Percentiles rank a stretch among this genome's conserved stretches.
phyloP scores from a whole-genome alignment of 1,140 invertebrate genomes.

The Drosophila arawakana region DNA sequence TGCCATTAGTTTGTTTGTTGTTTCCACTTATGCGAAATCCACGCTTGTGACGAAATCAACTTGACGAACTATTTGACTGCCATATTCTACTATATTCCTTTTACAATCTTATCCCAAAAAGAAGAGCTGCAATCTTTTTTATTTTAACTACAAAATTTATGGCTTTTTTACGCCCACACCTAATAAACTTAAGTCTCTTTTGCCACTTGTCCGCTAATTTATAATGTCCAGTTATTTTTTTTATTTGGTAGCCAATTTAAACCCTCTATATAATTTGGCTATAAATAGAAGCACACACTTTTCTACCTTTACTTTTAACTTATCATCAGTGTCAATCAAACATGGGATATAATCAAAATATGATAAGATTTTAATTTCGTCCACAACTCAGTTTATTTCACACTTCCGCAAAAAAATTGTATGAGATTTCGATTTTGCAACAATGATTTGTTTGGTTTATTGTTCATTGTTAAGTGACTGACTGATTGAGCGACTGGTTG shows the following conservation, averaged over 20 bases:
- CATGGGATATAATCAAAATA: conserved; percentile 20
- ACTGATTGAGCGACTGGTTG: conserved; percentile 25
- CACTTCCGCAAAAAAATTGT: conserved; percentile 27
- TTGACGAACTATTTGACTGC: no score
- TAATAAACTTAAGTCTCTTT: neutral
- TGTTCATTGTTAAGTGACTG: conserved; percentile 53
- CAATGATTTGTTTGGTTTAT: conserved; percentile 45
- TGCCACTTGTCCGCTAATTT: conserved; percentile 1
- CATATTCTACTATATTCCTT: no score
- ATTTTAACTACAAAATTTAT: no score
- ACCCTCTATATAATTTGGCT: neutral
- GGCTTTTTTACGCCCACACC: neutral
- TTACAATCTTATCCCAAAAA: no score
- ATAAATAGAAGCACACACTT: conserved; percentile 24
- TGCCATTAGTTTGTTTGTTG: conserved; percentile 6
- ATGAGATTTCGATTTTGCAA: conserved; percentile 29
- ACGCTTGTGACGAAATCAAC: conserved; percentile 5
- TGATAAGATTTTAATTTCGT: conserved; percentile 13
- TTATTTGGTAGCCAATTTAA: no score
- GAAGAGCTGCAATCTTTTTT: no score
- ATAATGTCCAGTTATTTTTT: conserved; percentile 1
- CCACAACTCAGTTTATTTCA: conserved; percentile 8
- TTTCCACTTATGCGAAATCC: neutral
- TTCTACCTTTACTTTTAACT: conserved; percentile 20
- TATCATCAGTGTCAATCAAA: conserved; percentile 40